phyloP scores from a whole-genome alignment of 1,140 invertebrate species.

The Augochlora pura region DNA sequence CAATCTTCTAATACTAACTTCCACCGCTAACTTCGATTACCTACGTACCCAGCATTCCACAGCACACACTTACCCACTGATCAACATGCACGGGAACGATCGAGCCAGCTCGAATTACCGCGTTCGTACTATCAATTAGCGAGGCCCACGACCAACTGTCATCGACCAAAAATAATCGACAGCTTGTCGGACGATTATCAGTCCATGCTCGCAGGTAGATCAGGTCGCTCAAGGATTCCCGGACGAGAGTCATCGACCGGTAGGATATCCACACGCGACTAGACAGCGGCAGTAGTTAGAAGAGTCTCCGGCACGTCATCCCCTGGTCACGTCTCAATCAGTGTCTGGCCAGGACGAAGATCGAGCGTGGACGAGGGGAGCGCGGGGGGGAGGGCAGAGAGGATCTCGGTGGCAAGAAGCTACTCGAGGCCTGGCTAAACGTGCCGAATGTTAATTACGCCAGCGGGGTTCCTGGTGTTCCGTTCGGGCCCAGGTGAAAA shows the following conservation, averaged over 20 bases:
- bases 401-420: constrained; percentile 57
- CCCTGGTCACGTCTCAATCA: constrained; percentile 75
- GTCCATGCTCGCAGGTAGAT: background rate
- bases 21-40: no score
- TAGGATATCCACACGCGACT: constrained; percentile 20
- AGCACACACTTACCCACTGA: no score
- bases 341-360: constrained; percentile 40
- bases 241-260: constrained; percentile 25
- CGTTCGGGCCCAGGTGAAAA: constrained; percentile 61
- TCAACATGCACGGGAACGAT: no score
- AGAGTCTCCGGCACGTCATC: constrained; percentile 59
- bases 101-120: background rate
- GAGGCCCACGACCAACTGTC: background rate
- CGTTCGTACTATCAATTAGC: background rate
- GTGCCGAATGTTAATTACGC: constrained; percentile 78
- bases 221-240: background rate
- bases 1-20: no score
- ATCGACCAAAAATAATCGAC: background rate
- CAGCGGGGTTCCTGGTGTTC: constrained; percentile 58
- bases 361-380: background rate
- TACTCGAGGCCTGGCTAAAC: constrained; percentile 60
- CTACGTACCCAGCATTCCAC: no score
- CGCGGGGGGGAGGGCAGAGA: constrained; percentile 1
- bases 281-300: constrained; percentile 27
- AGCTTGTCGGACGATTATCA: background rate